Base-by-base conservation (phyloP, 2,888 invertebrate genomes). In the Parnassius glacialis region DNA sequence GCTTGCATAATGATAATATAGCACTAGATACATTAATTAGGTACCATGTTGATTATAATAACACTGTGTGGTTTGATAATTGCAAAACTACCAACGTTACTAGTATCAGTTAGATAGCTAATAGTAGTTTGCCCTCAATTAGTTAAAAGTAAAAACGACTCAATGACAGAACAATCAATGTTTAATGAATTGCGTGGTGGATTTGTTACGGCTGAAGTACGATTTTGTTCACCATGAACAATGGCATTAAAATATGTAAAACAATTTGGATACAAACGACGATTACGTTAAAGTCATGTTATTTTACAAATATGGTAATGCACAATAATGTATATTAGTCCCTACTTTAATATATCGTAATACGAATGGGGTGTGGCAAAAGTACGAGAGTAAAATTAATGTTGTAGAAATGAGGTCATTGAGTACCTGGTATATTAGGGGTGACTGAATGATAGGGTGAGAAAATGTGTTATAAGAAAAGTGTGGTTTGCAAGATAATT, bases 81-180 rank as follows among this genome's bases (percentile, higher is more conserved):
- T 61, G 47, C 61, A 61, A 61, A 56, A 64, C 50, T 44, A 52
- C 41, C 20, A 42, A 59, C 52, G 25, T 43, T 56, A 43, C 42
- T 52, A 78, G 75, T 74, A 79, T 74, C 74, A 74, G 74, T 67
- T 72, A 71, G 78, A 77, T 74, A 81, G 79, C 76, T 83, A 85
- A 83, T 75, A 79, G 73, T 70, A 84, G 81, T 81, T 84, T 85
- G 81, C 80, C 85, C 84, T 80, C 83, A 87, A 85, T 87, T 85
- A 83, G 77, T 78, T 75, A 83, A 83, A 82, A 80, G 84, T 81
- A 83, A 85, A 83, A 76, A 79, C 62, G 74, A 72, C 70, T 74
- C 87, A 87, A 87, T 87, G 87, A 84, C 86, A 83, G 83, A 85
- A 82, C 81, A 84, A 85, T 87, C 83, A 80, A 75, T 77, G 77